These are phyloP conservation scores for Emys orbicularis DNA, from an alignment of 2,797 vertebrate genomes.

Conservation along the genomic window DNA sequence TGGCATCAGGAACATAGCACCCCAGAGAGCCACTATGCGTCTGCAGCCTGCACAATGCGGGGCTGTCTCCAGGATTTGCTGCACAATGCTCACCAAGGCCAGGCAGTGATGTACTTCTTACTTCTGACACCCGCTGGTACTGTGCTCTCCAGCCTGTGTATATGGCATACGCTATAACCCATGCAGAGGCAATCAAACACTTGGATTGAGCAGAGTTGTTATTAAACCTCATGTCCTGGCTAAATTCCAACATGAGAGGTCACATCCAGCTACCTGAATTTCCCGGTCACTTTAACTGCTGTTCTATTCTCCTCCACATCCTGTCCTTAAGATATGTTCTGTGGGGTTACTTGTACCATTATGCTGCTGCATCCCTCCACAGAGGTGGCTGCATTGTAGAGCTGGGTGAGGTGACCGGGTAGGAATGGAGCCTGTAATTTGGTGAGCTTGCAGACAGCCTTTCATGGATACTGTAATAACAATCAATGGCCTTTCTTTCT, in stretches of 20 bases:
- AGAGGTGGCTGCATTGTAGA: background rate
- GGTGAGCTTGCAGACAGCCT: background rate
- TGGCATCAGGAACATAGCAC: background rate
- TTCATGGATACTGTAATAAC: background rate
- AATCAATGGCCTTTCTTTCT: background rate
- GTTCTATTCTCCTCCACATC: background rate
- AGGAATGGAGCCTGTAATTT: background rate
- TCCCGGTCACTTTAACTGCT: background rate
- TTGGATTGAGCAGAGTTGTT: background rate
- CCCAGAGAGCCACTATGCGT: background rate
- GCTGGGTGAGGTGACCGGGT: background rate
- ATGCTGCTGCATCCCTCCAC: background rate
- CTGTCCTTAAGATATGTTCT: background rate
- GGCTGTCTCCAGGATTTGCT: background rate
- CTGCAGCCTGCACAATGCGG: background rate
- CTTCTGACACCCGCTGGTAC: background rate
- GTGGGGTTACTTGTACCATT: background rate
- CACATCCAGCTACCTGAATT: background rate
- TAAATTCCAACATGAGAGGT: background rate
- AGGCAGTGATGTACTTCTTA: background rate
- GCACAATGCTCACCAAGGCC: background rate
- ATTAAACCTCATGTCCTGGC: background rate
- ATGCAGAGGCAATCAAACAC: background rate
- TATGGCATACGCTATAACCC: background rate
- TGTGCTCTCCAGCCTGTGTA: background rate